Evolutionary conservation across 2,797 vertebrate genomes (phyloP).

Genomic region (Gymnothorax reevesii): DNA sequence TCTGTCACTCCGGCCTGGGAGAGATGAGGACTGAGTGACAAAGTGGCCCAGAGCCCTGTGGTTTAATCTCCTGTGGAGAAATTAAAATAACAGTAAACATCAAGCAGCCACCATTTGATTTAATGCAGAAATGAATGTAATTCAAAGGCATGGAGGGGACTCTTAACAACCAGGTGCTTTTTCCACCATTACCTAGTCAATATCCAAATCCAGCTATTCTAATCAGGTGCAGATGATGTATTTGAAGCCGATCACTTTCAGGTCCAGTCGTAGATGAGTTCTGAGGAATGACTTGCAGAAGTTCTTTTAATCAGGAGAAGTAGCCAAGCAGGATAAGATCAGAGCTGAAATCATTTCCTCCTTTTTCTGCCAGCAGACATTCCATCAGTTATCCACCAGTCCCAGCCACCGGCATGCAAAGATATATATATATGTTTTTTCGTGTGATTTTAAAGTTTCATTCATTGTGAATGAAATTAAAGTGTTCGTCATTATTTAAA

Average conservation of each 20-base stretch:
- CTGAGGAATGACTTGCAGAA: slow-evolving; percentile 4
- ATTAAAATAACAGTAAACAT: slow-evolving; percentile 41
- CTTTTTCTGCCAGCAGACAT: slow-evolving; percentile 13
- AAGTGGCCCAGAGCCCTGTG: slow-evolving; percentile 20
- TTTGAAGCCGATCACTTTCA: not conserved
- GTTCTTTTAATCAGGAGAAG: slow-evolving; percentile 25
- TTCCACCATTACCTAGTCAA: not conserved
- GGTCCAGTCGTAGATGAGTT: slow-evolving; percentile 6
- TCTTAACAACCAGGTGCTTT: slow-evolving; percentile 5
- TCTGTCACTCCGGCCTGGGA: slow-evolving; percentile 62
- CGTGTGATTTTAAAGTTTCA: slow-evolving; percentile 18
- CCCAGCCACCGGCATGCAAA: slow-evolving; percentile 32
- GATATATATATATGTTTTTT: slow-evolving; percentile 32
- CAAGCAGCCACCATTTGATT: not conserved
- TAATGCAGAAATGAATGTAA: not conserved
- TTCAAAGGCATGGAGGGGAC: not conserved
- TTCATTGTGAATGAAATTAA: not conserved
- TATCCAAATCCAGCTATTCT: not conserved
- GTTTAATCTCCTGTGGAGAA: slow-evolving; percentile 47
- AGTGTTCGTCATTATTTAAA: not conserved
- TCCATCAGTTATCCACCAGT: slow-evolving; percentile 12
- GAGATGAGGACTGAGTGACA: slow-evolving; percentile 42
- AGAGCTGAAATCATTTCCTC: not conserved
- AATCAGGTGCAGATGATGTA: slow-evolving; percentile 6
- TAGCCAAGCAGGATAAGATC: not conserved